Percentiles rank a stretch among this genome's conserved stretches.
Conservation (phyloP, 64 coral and sea anemone genomes). For the Montipora efflorescens region DNA sequence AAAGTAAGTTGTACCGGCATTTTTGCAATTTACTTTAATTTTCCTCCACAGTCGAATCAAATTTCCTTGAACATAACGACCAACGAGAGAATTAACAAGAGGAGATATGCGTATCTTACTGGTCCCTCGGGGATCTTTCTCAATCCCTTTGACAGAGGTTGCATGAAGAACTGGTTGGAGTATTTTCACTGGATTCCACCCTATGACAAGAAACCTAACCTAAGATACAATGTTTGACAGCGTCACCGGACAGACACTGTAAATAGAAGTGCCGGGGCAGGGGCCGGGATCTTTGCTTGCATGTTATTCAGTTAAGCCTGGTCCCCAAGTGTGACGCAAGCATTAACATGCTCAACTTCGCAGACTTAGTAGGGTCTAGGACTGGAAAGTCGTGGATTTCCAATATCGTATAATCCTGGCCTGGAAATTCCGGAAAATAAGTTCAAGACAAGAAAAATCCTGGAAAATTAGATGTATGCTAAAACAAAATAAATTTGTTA, state of each 20-base stretch:
- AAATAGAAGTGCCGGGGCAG: too few species aligned
- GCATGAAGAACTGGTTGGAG: slow-evolving; percentile 89
- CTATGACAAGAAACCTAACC: slow-evolving; percentile 79
- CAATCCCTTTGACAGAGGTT: slow-evolving; percentile 95
- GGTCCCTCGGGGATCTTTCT: slow-evolving; percentile 74
- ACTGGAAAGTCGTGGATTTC: too few species aligned
- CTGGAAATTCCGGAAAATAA: too few species aligned
- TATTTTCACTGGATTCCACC: slow-evolving; percentile 88
- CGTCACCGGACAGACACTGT: background rate
- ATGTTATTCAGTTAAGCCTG: too few species aligned
- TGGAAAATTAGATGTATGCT: too few species aligned
- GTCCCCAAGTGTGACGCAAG: too few species aligned
- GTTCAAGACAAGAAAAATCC: too few species aligned
- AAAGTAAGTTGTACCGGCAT: background rate
- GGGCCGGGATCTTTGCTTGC: too few species aligned
- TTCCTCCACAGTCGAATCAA: slow-evolving; percentile 44
- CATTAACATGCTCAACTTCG: too few species aligned
- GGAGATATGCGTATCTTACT: slow-evolving; percentile 85
- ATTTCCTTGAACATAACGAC: slow-evolving; percentile 85
- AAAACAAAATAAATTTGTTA: too few species aligned
- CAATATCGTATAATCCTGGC: too few species aligned
- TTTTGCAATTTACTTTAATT: background rate
- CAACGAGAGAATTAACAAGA: slow-evolving; percentile 95
- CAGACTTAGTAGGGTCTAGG: too few species aligned
- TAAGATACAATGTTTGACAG: slow-evolving; percentile 79